Base-by-base conservation (phyloP, 2,797 vertebrate genomes). In the Onychomys arenicola region DNA sequence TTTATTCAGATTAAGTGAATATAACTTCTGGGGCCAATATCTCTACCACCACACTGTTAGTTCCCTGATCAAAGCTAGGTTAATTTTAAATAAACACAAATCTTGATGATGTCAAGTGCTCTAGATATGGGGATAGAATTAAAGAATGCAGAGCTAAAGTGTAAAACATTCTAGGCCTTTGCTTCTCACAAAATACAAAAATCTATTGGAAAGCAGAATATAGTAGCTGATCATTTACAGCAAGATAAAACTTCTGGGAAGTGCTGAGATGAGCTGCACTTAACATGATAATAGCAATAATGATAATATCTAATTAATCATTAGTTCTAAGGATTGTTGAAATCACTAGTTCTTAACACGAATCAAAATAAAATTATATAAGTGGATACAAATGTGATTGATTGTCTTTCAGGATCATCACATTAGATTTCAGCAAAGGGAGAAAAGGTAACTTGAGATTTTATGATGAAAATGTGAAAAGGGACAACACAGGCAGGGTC, bases 381-480 rank as follows among this genome's bases (percentile, higher is more conserved):
- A 89, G 17, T 43, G 25, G 96, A 67, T 86, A 69, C 6, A 80
- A 65, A 77, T 80, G 73, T 8, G 46, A 8, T 83, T 8, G 46
- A 8, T 83, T 90, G 29, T 73, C 71, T 95, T 94, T 81, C 49
- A 81, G 29, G 76, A 12, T 85, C 23, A 78, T 81, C 63, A 75
- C 89, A 78, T 82, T 57, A 75, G 43, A 94, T 49, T 89, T 89
- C 32, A 91, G 19, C 27, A 67, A 81, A 83, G 75, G 73, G 29
- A 84, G 27, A 94, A 32, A 25, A 43, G 11, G 12, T 10, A 29
- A 17, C 2, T 90, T 65, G 55, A 3, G 0, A 93, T 78, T 91
- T 95, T 71, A 78, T 61, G 11, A 90, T 61, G 5, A 91, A 91
- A 52, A 1, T 63, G 10, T 76, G 10, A 73, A 69, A 90, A 40